Evolutionary conservation across 2,113 vertebrate species (phyloP).

Genomic region (Prolemur simus): DNA sequence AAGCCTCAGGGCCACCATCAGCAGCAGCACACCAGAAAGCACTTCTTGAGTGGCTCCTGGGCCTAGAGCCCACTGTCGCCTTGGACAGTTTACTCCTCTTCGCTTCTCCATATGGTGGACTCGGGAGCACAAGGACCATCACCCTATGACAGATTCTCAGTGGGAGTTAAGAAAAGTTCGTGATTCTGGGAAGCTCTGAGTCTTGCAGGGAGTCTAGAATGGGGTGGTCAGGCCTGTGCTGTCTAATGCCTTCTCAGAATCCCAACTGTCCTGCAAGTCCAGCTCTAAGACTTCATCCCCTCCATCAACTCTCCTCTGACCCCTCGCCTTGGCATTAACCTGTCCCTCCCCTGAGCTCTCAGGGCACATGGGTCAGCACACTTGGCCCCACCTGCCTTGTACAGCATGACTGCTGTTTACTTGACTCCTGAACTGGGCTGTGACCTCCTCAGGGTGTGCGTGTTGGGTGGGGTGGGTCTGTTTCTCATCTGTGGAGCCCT

Average conservation of each 20-base stretch:
- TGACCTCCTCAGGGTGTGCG: background rate
- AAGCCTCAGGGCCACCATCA: rapidly evolving
- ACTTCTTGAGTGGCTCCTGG: rapidly evolving
- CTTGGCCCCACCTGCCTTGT: background rate
- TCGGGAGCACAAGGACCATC: background rate
- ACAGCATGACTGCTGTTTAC: background rate
- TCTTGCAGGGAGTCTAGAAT: background rate
- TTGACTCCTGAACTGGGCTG: background rate
- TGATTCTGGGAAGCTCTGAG: background rate
- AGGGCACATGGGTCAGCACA: no score
- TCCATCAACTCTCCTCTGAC: background rate
- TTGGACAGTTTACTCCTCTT: no score
- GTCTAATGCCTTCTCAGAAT: background rate
- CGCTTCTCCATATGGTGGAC: background rate
- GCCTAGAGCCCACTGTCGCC: rapidly evolving
- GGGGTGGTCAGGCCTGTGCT: rapidly evolving
- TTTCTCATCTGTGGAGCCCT: background rate
- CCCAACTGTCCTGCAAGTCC: background rate
- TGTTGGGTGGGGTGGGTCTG: rapidly evolving
- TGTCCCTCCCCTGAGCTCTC: background rate
- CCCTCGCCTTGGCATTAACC: background rate
- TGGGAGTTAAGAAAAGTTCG: no score
- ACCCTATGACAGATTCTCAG: background rate
- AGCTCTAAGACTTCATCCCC: background rate
- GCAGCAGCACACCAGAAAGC: background rate